Base-by-base conservation (phyloP, 2,888 invertebrate species). In the Charanyca ferruginea region DNA sequence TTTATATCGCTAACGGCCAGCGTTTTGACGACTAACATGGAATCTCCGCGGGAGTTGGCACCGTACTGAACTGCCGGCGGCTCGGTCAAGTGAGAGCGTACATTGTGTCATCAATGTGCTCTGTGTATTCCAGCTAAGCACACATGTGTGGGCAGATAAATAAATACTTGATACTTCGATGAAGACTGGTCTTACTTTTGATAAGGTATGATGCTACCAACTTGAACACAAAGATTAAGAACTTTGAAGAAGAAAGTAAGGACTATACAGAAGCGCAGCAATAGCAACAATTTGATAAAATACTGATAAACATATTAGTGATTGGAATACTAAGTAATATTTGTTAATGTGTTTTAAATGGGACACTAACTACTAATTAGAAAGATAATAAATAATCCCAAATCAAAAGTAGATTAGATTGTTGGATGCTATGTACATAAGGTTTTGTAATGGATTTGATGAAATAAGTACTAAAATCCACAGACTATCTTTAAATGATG, bases 31-130 rank as follows among this genome's bases (percentile, higher is more conserved):
- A 60, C 70, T 79, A 89, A 93, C 94, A 91, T 92, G 90, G 71
- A 84, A 73, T 72, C 88, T 71, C 78, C 72, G 75, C 87, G 87
- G 90, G 87, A 85, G 94, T 88, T 88, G 86, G 90, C 89, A 88
- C 86, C 83, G 86, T 91, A 94, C 94, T 94, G 89, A 85, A 83
- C 76, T 66, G 81, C 80, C 74, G 66, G 66, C 66, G 80, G 87
- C 85, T 87, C 90, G 91, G 92, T 93, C 90, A 90, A 91, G 89
- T 88, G 85, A 90, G 91, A 91, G 90, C 86, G 86, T 82, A 81
- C 83, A 85, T 89, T 90, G 92, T 93, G 90, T 90, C 91, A 89
- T 91, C 88, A 80, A 76, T 79, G 77, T 77, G 66, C 61, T 72
- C 59, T 63, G 74, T 75, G 89, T 89, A 86, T 91, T 91, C 87